Evolutionary conservation across 2,888 invertebrate species (phyloP).

Genomic region (Apantesis nais): DNA sequence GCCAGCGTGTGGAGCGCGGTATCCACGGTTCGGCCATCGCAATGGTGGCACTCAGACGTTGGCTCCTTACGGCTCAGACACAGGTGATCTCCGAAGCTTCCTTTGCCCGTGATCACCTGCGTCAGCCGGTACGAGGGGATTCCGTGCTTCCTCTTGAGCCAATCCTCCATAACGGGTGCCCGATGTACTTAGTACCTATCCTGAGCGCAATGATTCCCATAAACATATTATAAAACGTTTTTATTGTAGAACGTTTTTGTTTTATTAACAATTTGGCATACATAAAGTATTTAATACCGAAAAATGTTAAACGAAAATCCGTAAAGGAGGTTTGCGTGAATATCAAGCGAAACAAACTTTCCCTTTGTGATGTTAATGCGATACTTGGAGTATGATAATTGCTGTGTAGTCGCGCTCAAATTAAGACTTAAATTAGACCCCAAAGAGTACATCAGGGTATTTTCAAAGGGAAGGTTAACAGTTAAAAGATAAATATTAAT

Average conservation of each 20-base stretch:
- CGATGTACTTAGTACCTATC: too few relatives aligned
- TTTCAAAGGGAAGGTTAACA: conserved; percentile 6
- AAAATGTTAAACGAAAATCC: conserved; percentile 12
- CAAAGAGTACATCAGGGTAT: conserved; percentile 11
- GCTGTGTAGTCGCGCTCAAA: conserved; percentile 10
- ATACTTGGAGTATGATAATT: conserved; percentile 22
- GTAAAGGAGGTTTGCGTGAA: conserved; percentile 11
- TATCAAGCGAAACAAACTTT: conserved; percentile 18
- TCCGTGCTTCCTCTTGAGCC: too few relatives aligned
- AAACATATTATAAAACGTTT: neutral
- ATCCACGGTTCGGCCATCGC: too few relatives aligned
- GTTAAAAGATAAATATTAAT: conserved; percentile 11
- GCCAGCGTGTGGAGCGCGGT: too few relatives aligned
- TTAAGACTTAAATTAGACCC: conserved; percentile 15
- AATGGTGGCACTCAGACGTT: too few relatives aligned
- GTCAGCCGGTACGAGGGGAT: too few relatives aligned
- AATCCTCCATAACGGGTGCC: too few relatives aligned
- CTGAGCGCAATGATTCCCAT: too few relatives aligned
- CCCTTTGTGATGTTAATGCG: conserved; percentile 22
- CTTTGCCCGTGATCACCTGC: too few relatives aligned
- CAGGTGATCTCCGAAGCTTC: too few relatives aligned
- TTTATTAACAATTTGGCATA: conserved; percentile 1
- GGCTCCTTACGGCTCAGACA: too few relatives aligned
- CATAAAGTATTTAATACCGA: conserved; percentile 12
- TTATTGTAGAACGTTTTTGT: neutral